Evolutionary conservation across 53 echinoderm and acorn worm genomes (phyloP).

Genomic region (Paracentrotus lividus): DNA sequence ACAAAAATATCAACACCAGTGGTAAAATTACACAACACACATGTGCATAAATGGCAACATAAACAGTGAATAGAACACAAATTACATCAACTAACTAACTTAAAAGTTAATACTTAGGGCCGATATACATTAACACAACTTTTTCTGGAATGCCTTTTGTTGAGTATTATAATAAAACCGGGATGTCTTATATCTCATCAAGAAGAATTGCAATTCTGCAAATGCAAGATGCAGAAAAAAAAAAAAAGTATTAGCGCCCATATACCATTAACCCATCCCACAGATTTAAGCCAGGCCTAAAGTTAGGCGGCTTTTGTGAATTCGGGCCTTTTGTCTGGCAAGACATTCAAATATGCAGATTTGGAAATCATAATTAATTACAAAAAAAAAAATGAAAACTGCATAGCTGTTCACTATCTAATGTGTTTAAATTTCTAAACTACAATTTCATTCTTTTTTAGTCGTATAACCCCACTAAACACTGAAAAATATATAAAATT

Average conservation of each 20-base stretch:
- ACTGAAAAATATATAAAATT: background rate
- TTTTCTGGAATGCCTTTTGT: background rate
- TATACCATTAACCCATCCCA: background rate
- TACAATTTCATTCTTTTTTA: background rate
- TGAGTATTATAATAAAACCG: background rate
- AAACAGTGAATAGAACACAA: background rate
- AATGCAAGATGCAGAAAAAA: background rate
- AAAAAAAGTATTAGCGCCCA: background rate
- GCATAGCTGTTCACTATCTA: background rate
- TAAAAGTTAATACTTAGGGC: background rate
- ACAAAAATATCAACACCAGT: background rate
- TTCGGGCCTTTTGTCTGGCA: background rate
- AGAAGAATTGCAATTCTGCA: background rate
- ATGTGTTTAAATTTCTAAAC: background rate
- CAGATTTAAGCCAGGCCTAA: background rate
- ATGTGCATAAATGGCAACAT: background rate
- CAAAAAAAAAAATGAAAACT: background rate
- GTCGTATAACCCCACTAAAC: background rate
- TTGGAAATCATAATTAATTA: background rate
- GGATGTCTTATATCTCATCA: too few species aligned
- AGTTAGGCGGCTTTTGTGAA: background rate
- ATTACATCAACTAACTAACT: background rate
- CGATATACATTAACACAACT: background rate
- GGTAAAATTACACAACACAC: background rate
- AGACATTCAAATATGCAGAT: background rate